Evolutionary conservation across 2,888 invertebrate species (phyloP).

Genomic region (Hofmannophila pseudospretella): DNA sequence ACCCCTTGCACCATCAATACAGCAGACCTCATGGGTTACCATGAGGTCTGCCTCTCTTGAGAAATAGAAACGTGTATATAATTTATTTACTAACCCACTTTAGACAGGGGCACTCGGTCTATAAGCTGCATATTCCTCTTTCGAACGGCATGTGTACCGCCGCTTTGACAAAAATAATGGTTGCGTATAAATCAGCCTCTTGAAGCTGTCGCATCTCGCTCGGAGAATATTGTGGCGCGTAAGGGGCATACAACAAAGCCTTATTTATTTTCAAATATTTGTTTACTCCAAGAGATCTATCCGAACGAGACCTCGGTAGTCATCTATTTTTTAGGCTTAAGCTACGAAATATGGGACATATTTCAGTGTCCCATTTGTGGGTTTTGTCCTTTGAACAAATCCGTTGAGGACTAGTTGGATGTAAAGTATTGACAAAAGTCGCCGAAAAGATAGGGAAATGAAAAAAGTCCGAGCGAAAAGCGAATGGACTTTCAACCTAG

Average conservation of each 20-base stretch:
- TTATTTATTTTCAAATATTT: constrained; percentile 57
- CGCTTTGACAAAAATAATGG: constrained; percentile 42
- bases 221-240: constrained; percentile 23
- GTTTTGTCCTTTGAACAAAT: background rate
- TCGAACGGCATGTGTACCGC: constrained; percentile 24
- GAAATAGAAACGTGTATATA: too few relatives aligned
- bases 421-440: too few relatives aligned
- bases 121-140: background rate
- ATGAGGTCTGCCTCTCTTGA: too few relatives aligned
- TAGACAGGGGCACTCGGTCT: too few relatives aligned
- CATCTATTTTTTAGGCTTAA: constrained; percentile 5
- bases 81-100: too few relatives aligned
- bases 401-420: too few relatives aligned
- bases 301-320: constrained; percentile 17
- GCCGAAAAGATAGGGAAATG: too few relatives aligned
- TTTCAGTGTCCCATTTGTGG: background rate
- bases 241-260: constrained; percentile 32
- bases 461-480: too few relatives aligned
- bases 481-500: too few relatives aligned
- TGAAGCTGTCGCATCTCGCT: constrained; percentile 22
- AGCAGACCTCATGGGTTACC: too few relatives aligned
- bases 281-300: constrained; percentile 40
- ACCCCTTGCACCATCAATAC: too few relatives aligned
- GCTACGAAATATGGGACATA: background rate
- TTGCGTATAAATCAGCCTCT: constrained; percentile 37